These are phyloP conservation scores for Drosophila colorata DNA, from an alignment of 2,888 invertebrate genomes.

Conservation along the genomic window DNA sequence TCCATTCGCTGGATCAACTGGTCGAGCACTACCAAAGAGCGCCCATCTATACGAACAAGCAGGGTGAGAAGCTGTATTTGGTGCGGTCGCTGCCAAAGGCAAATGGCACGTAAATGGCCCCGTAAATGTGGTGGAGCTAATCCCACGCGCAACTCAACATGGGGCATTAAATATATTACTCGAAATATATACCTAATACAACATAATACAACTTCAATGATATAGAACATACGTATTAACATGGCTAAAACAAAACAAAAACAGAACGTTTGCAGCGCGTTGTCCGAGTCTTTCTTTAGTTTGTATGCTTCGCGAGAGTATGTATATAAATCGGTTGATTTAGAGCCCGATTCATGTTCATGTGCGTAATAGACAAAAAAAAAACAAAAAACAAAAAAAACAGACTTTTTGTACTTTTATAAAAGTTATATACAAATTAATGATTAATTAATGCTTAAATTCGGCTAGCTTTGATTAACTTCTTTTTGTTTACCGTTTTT, in stretches of 20 bases:
- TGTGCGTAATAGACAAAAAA: slow-evolving; percentile 31
- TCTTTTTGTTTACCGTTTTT: slow-evolving; percentile 19
- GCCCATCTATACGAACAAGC: slow-evolving; percentile 99
- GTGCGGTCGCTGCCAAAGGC: slow-evolving; percentile 95
- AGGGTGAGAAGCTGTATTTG: slow-evolving; percentile 98
- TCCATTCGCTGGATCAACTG: slow-evolving; percentile 97
- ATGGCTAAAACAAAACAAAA: slow-evolving; percentile 17
- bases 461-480: slow-evolving; percentile 52
- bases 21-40: slow-evolving; percentile 99
- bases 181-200: slow-evolving; percentile 60
- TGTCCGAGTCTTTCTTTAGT: slow-evolving; percentile 42
- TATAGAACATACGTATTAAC: slow-evolving; percentile 54
- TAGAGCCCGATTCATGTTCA: slow-evolving; percentile 37
- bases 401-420: slow-evolving; percentile 78
- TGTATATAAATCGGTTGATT: slow-evolving; percentile 59
- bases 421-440: slow-evolving; percentile 61
- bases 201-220: slow-evolving; percentile 60
- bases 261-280: slow-evolving; percentile 16
- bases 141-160: background rate
- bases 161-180: slow-evolving; percentile 52
- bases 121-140: no score
- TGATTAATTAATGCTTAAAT: slow-evolving; percentile 64
- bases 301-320: slow-evolving; percentile 40
- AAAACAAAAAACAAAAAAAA: no score
- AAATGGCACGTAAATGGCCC: slow-evolving; percentile 84